phyloP scores from a whole-genome alignment of 2,113 vertebrate species.

The Progne subis region DNA sequence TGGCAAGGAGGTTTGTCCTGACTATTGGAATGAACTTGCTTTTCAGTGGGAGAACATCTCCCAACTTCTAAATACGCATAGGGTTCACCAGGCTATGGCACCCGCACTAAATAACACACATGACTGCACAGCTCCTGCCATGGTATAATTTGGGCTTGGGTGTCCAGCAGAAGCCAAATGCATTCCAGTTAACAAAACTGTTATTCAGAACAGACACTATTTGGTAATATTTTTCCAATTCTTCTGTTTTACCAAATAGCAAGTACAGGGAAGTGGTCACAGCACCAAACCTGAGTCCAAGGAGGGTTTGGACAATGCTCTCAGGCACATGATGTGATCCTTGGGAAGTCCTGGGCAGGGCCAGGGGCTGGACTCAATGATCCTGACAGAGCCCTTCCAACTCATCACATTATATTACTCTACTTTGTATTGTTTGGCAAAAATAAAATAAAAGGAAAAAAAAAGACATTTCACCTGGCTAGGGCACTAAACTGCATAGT shows the following conservation, averaged over 20 bases:
- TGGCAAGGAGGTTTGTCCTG: neutral
- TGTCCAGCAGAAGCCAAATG: neutral
- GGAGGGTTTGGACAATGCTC: neutral
- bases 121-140: neutral
- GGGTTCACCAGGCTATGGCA: neutral
- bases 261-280: neutral
- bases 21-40: neutral
- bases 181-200: neutral
- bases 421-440: neutral
- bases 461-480: neutral
- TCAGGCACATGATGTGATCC: neutral
- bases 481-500: neutral
- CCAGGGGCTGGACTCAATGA: neutral
- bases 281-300: neutral
- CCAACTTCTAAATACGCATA: rapidly evolving
- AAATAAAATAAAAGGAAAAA: neutral
- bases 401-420: neutral
- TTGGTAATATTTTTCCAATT: neutral
- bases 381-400: neutral
- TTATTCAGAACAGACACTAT: neutral
- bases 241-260: neutral
- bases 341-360: neutral
- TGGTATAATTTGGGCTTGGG: neutral
- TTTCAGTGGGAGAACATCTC: neutral
- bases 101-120: neutral